These are phyloP conservation scores for Parasteatoda lunata DNA, from an alignment of 2,888 invertebrate species.

Conservation along the genomic window DNA sequence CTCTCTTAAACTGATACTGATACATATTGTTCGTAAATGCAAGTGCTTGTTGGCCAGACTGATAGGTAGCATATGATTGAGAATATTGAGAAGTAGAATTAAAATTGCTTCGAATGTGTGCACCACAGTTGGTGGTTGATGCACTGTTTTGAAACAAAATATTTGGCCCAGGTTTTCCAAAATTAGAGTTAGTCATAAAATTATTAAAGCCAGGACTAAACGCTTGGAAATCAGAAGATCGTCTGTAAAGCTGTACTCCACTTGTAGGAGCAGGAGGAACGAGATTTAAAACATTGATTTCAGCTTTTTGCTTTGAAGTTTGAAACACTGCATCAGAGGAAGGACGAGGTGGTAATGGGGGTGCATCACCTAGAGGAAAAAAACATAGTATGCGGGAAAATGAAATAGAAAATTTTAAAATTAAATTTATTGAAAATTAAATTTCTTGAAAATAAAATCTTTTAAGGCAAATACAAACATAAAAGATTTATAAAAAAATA, in stretches of 20 bases:
- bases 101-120: constrained; percentile 4
- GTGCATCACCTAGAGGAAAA: constrained; percentile 42
- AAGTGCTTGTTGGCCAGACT: constrained; percentile 35
- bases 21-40: constrained; percentile 54
- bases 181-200: neutral
- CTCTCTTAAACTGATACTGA: constrained; percentile 25
- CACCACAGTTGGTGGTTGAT: neutral
- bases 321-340: constrained; percentile 1
- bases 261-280: constrained; percentile 60
- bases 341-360: constrained; percentile 65
- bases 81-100: constrained; percentile 10
- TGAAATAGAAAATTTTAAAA: neutral
- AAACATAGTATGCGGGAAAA: neutral
- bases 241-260: constrained; percentile 36
- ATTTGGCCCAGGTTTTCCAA: constrained; percentile 8
- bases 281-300: constrained; percentile 39
- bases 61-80: constrained; percentile 10
- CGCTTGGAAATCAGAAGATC: neutral
- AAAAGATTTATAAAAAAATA: too few species aligned
- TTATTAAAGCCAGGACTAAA: constrained; percentile 4
- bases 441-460: neutral
- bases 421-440: neutral
- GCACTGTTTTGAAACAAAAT: constrained; percentile 17
- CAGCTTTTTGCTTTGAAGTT: constrained; percentile 5
- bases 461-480: neutral